Base-by-base conservation (phyloP, 2,888 invertebrate species). In the Anaspis maculata region DNA sequence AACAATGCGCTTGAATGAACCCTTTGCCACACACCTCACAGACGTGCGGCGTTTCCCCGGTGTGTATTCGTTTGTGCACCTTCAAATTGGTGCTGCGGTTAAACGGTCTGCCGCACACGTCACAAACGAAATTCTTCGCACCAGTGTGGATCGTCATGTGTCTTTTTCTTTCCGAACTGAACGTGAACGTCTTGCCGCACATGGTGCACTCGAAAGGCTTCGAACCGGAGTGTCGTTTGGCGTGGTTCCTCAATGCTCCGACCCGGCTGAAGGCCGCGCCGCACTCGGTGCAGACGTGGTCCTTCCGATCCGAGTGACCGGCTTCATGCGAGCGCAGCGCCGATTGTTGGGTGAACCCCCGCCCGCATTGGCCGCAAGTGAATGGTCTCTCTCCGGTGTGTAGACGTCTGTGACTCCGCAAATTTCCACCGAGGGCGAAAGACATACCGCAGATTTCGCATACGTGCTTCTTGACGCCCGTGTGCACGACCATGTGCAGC, bases 41-140 rank as follows among this genome's bases (percentile, higher is more conserved):
- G n/a, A n/a, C n/a, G n/a, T n/a, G n/a, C n/a, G n/a, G n/a, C n/a
- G n/a, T n/a, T n/a, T n/a, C 70, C 33, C 72, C 72, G 1, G 70
- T 71, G 50, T 74, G 74, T 39, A 70, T 71, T 1, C 68, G 65
- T 37, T 62, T 67, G 41, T 74, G 74, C 13, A 70, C 59, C 12
- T 66, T 59, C 29, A 73, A 69, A 44, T 71, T 70, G 3, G 70
- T 67, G 27, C 70, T 47, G 10, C 71, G 63, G 39, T 69, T 69
- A 48, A 74, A 74, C 1, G 68, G 66, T 44, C 71, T 72, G 2
- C 71, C 72, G 50, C 74, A 64, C 5, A 54, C 30, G 30, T 71
- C 70, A 42, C 74, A 74, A 13, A 27, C 27, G 30, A 42, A 38
- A 13, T 44, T 46, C 31, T 46, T 52, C 15, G 41, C 44, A 1